phyloP scores from a whole-genome alignment of 2,797 vertebrate species.

The Notolepis coatsorum region DNA sequence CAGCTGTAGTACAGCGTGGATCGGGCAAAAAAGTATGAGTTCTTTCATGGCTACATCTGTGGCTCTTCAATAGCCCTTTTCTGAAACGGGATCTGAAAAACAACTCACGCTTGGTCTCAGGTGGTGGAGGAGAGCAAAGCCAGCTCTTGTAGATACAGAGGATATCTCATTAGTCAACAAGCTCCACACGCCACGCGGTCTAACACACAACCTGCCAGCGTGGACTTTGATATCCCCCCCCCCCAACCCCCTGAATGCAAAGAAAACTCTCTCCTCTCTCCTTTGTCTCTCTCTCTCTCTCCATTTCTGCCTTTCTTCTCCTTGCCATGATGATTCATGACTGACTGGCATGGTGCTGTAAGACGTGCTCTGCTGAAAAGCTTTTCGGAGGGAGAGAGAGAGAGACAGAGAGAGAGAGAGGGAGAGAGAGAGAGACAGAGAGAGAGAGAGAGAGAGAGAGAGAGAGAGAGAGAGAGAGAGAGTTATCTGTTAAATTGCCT shows the following conservation, averaged over 20 bases:
- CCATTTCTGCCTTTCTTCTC: constrained; percentile 8
- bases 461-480: constrained; percentile 3
- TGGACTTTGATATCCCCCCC: too few relatives aligned
- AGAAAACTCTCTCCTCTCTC: too few relatives aligned
- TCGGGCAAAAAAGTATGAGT: too few relatives aligned
- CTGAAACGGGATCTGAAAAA: too few relatives aligned
- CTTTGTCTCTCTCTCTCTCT: neutral
- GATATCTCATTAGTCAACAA: constrained; percentile 30
- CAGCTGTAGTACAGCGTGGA: too few relatives aligned
- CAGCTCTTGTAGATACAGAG: too few relatives aligned
- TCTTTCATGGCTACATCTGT: too few relatives aligned
- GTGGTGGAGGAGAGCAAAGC: neutral
- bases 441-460: constrained; percentile 17
- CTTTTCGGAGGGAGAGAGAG: constrained; percentile 33
- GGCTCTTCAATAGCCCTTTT: too few relatives aligned
- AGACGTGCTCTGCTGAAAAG: constrained; percentile 47
- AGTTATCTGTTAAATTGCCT: constrained; percentile 56
- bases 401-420: constrained; percentile 13
- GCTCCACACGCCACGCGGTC: neutral
- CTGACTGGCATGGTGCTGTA: constrained; percentile 23
- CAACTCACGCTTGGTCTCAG: too few relatives aligned
- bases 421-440: neutral
- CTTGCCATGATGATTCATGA: constrained; percentile 43
- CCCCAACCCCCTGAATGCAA: too few relatives aligned
- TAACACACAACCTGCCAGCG: neutral